Percentiles rank a stretch among this genome's conserved stretches.
Evolutionary conservation across 2,113 vertebrate species (phyloP).

Genomic region (Prolemur simus): DNA sequence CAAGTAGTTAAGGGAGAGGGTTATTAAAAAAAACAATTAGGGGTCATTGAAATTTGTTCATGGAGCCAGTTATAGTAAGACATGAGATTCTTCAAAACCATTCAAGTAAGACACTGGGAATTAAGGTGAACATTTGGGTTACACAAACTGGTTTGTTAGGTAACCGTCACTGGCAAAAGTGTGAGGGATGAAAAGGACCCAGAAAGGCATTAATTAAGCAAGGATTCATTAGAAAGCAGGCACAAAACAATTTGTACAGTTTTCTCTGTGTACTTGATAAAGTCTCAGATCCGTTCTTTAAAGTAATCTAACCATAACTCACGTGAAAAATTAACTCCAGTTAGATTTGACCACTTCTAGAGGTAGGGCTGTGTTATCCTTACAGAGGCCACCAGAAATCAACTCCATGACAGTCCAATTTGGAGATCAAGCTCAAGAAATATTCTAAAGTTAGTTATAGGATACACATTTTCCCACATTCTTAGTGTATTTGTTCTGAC

Average conservation of each 20-base stretch:
- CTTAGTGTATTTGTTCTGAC: not conserved
- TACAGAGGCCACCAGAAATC: not conserved
- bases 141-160: not conserved
- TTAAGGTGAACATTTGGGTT: not conserved
- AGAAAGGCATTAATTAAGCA: not conserved
- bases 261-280: not conserved
- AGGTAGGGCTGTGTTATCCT: not conserved
- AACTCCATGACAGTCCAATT: not conserved
- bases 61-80: not conserved
- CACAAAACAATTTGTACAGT: not conserved
- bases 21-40: no score
- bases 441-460: not conserved
- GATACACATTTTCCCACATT: not conserved
- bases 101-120: not conserved
- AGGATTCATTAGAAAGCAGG: not conserved
- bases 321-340: not conserved
- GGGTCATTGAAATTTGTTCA: no score
- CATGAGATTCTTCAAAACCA: slow-evolving; percentile 41
- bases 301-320: not conserved
- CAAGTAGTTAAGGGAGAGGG: no score
- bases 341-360: not conserved
- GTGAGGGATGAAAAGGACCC: not conserved
- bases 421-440: not conserved
- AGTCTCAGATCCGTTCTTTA: not conserved
- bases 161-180: not conserved